phyloP scores from a whole-genome alignment of 2,888 invertebrate species.

The Caenorhabditis becei region DNA sequence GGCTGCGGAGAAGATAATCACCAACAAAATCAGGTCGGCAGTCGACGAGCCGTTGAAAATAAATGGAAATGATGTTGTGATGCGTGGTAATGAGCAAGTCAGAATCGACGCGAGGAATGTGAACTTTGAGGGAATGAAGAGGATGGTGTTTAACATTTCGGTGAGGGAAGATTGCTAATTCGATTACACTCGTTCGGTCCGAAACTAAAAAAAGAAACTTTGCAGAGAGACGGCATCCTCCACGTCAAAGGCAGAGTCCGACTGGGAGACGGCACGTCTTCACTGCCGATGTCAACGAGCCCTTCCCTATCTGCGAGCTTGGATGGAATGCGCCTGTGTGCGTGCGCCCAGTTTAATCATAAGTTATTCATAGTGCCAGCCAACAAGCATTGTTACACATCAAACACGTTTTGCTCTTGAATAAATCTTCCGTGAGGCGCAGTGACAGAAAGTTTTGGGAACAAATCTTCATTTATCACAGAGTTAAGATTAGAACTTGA shows the following conservation, averaged over 20 bases:
- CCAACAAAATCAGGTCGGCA: conserved; percentile 75
- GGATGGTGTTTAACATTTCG: conserved; percentile 77
- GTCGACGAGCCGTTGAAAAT: conserved; percentile 77
- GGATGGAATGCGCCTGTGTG: conserved; percentile 79
- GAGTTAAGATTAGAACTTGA: conserved; percentile 52
- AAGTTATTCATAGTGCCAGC: conserved; percentile 77
- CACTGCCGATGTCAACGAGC: conserved; percentile 76
- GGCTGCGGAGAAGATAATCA: conserved; percentile 58
- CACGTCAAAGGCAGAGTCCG: conserved; percentile 64
- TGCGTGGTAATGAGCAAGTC: conserved; percentile 80
- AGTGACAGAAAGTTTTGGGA: neutral
- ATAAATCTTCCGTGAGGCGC: neutral
- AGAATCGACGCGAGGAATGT: conserved; percentile 73
- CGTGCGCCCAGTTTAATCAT: conserved; percentile 70
- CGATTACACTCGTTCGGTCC: neutral
- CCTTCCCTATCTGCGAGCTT: conserved; percentile 79
- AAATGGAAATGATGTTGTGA: conserved; percentile 71
- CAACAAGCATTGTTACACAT: conserved; percentile 75
- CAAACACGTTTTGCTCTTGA: conserved; percentile 51
- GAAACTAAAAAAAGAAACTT: conserved; percentile 9
- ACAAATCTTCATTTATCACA: neutral
- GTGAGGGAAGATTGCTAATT: conserved; percentile 54
- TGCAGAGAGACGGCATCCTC: conserved; percentile 68
- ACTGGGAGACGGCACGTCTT: conserved; percentile 60
- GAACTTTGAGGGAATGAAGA: conserved; percentile 68